Evolutionary conservation across 2,797 vertebrate genomes (phyloP), one percentile per base, ranked within the genome.

Genomic region (Morelia viridis): DNA sequence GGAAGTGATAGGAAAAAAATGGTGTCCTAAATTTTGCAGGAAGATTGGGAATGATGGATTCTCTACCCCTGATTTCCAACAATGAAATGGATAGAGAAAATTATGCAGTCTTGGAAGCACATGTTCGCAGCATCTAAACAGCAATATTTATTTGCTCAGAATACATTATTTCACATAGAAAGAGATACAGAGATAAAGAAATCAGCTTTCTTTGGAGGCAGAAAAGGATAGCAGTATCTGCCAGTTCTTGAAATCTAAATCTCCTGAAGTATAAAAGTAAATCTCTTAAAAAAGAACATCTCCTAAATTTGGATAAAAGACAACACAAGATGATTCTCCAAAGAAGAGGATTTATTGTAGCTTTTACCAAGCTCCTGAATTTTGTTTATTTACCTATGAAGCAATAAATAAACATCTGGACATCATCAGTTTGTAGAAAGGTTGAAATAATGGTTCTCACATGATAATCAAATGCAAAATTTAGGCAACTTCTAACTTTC

Each of bases 301-400:
- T 94, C 93, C 80, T 56, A 65, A 86, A 41, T 0, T 88, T 41
- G 46, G 15, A 91, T 94, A 88, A 87, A 1, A 19, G 85, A 91
- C 28, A 53, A 88, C 35, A 57, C 58, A 68, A 26, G 71, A 76
- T 24, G 24, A 17, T 56, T 85, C 91, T 94, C 83, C 89, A 89
- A 8, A 41, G 28, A n/a, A 50, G 24, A 35, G 5, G 89, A 91
- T 90, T 85, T 9, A 85, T 91, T 93, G 22, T 84, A 60, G 64
- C 31, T 94, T 31, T 85, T 85, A 28, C 24, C 87, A 24, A 84
- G 57, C 50, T 91, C 12, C 76, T 19, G 19, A 0, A 0, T 62
- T 90, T 93, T 95, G 85, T 85, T 60, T 68, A 58, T 86, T 35
- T 68, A 2, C 58, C 58, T 15, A 80, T n/a, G 15, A 41, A 65